Evolutionary conservation across 1,140 invertebrate species (phyloP).

Genomic region (Dendrolimus kikuchii): DNA sequence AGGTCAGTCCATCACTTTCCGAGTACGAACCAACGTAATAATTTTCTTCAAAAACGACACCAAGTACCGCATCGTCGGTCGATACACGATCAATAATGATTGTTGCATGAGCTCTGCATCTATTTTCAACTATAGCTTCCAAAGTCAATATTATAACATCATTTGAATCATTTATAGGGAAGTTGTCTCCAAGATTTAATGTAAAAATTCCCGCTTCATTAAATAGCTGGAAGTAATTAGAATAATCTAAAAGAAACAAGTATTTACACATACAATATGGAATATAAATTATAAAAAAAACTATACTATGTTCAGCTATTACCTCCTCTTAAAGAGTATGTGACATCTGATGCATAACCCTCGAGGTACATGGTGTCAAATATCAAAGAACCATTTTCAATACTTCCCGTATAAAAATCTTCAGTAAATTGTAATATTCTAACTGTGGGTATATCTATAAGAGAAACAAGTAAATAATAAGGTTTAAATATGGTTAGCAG

Average conservation of each 20-base stretch:
- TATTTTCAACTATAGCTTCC: too few species aligned
- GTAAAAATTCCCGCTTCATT: slow-evolving; percentile 12
- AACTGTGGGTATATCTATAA: background rate
- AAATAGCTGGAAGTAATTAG: slow-evolving; percentile 1
- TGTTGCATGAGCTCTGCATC: background rate
- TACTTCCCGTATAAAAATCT: background rate
- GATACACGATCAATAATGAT: background rate
- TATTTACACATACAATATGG: too few species aligned
- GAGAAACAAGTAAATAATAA: background rate
- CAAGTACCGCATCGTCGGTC: too few species aligned
- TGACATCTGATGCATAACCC: background rate
- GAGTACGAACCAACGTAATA: slow-evolving; percentile 15
- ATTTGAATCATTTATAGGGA: too few species aligned
- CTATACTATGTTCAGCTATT: too few species aligned
- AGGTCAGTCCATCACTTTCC: slow-evolving; percentile 7
- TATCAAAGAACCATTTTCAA: background rate
- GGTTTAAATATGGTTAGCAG: too few species aligned
- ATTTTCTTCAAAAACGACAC: background rate
- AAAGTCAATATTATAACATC: too few species aligned
- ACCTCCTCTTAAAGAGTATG: background rate
- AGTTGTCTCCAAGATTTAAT: background rate
- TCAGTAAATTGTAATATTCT: background rate
- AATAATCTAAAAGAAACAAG: slow-evolving; percentile 1
- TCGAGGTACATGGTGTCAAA: background rate
- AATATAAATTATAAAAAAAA: too few species aligned